Evolutionary conservation across 2,888 invertebrate genomes (phyloP), one percentile per base, ranked within the genome.

Genomic region (Malthinus seriepunctatus): DNA sequence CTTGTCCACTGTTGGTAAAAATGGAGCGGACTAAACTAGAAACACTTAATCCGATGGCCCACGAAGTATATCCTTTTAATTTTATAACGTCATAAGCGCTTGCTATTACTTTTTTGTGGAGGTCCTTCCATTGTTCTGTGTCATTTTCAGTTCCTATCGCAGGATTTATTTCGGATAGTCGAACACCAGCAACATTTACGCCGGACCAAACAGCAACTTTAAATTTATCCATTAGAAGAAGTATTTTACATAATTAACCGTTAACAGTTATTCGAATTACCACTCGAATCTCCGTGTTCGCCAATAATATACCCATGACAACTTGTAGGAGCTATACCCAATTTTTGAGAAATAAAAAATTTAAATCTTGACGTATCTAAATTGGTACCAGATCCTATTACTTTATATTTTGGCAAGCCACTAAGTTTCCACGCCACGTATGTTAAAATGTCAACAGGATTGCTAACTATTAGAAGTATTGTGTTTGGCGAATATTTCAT

Each of bases 381-480:
- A 80, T 95, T 95, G 37, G 95, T 95, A 5, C 96, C 96, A 44
- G 94, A 93, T 8, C 96, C 96, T 73, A 97, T 89, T 47, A 96
- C 91, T 33, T 90, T 66, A 74, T 93, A 86, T 76, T 88, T 88
- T 8, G 96, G 95, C 67, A 96, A 81, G 6, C 95, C 95, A 64
- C 94, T 94, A 53, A 97, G 76, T 79, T 93, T 95, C 95, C 95
- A 97, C n/a, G 95, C 89, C 8, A 95, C 93, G 76, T 93, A 95
- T 0, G 95, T 95, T 72, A 97, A 81, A 62, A 96, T 89, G 75
- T 97, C 96, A 31, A 95, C 94, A 0, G 96, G 96, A 78, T 96
- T 96, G 67, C 93, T 92, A 5, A 96, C 95, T 71, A 96, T 88
- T 61, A 96, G 72, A 31, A 97, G 79, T 54, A 94, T 87, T 8